Evolutionary conservation across 2,797 vertebrate genomes (phyloP).

Genomic region (Channallabes apus): DNA sequence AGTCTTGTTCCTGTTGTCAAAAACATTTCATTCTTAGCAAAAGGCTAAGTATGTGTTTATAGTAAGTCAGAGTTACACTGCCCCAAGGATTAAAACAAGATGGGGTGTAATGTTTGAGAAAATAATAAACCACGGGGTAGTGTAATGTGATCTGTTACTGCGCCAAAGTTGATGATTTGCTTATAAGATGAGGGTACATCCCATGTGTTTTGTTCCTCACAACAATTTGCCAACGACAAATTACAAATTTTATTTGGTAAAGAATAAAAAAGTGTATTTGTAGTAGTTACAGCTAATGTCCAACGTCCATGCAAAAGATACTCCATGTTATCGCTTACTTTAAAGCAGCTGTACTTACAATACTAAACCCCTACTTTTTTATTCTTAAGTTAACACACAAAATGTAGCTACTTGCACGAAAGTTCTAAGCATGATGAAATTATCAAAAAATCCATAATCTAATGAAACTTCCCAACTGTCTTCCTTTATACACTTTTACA

Average conservation of each 20-base stretch:
- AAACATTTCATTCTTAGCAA: neutral
- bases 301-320: neutral
- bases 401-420: neutral
- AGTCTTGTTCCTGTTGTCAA: neutral
- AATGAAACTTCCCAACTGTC: too few species aligned
- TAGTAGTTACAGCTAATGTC: too few species aligned
- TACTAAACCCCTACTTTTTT: too few species aligned
- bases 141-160: neutral
- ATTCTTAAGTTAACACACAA: neutral
- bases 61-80: slow-evolving; percentile 31
- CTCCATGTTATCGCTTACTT: neutral
- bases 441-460: too few species aligned
- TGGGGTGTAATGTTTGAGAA: neutral
- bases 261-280: neutral
- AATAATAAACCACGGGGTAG: neutral
- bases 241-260: neutral
- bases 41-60: neutral
- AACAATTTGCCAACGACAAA: neutral
- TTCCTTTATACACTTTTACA: too few species aligned
- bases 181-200: neutral
- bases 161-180: neutral
- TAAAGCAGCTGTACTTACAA: neutral
- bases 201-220: neutral
- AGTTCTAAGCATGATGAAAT: too few species aligned
- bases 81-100: neutral